A percentile compares a stretch with the other conserved stretches of the same genome.
These are phyloP conservation scores for Jordanella pulchra DNA, from an alignment of 2,797 vertebrate genomes.

Conservation along the genomic window DNA sequence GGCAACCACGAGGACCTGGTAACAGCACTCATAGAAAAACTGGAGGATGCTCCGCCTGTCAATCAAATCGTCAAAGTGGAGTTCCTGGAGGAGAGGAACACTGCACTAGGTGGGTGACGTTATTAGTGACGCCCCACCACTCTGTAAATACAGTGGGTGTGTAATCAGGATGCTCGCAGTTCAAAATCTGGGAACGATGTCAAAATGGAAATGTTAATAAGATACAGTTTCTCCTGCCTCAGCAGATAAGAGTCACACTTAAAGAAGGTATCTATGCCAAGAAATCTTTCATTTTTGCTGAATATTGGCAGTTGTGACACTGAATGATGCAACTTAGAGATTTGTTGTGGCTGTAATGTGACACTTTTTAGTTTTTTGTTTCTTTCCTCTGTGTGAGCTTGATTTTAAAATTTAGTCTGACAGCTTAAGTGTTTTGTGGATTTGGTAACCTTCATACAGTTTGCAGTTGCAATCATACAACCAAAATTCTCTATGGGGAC, in stretches of 20 bases:
- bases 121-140: conserved; percentile 21
- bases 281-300: conserved; percentile 33
- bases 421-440: not conserved
- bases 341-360: conserved; percentile 34
- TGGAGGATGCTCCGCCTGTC: conserved; percentile 91
- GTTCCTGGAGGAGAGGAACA: conserved; percentile 93
- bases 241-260: conserved; percentile 35
- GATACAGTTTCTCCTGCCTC: conserved; percentile 23
- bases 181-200: conserved; percentile 39
- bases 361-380: conserved; percentile 17
- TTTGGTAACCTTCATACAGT: not conserved
- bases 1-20: conserved; percentile 95
- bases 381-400: not conserved
- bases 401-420: conserved; percentile 10
- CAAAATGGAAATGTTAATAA: conserved; percentile 40
- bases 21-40: conserved; percentile 88
- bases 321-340: conserved; percentile 34
- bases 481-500: not conserved
- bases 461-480: not conserved
- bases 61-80: conserved; percentile 96
- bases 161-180: conserved; percentile 9
- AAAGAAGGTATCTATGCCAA: conserved; percentile 18
- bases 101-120: conserved; percentile 87
- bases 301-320: conserved; percentile 46
- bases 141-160: conserved; percentile 31